Evolutionary conservation across 2,888 invertebrate species (phyloP).

Genomic region (Drosophila limbata): DNA sequence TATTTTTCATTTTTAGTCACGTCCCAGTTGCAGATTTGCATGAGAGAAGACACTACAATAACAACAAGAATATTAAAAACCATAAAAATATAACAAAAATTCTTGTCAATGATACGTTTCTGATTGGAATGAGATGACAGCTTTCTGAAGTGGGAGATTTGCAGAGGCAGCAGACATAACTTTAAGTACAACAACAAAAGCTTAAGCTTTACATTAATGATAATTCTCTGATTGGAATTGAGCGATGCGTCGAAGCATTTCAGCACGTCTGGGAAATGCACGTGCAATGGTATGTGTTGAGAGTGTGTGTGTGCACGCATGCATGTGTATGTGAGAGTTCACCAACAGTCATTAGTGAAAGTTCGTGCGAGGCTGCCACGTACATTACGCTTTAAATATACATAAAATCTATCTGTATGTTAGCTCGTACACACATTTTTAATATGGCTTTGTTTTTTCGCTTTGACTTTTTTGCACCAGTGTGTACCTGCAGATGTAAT

Average conservation of each 20-base stretch:
- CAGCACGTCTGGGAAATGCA: constrained; percentile 54
- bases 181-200: constrained; percentile 2
- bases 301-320: constrained; percentile 21
- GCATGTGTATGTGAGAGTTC: constrained; percentile 63
- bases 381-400: constrained; percentile 59
- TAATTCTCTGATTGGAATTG: constrained; percentile 33
- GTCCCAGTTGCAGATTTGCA: constrained; percentile 24
- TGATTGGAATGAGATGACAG: not conserved
- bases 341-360: constrained; percentile 82
- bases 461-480: constrained; percentile 26
- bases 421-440: constrained; percentile 13
- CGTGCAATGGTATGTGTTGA: constrained; percentile 32
- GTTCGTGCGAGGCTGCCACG: constrained; percentile 71
- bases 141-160: not conserved
- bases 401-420: constrained; percentile 36
- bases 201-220: constrained; percentile 13
- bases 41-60: constrained; percentile 1
- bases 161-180: not conserved
- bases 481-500: not conserved
- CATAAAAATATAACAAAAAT: not conserved
- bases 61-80: not conserved
- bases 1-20: constrained; percentile 30
- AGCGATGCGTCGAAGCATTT: constrained; percentile 46
- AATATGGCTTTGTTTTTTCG: constrained; percentile 19
- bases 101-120: constrained; percentile 7